Evolutionary conservation across 2,888 invertebrate species (phyloP).

Genomic region (Phyllotreta cruciferae): DNA sequence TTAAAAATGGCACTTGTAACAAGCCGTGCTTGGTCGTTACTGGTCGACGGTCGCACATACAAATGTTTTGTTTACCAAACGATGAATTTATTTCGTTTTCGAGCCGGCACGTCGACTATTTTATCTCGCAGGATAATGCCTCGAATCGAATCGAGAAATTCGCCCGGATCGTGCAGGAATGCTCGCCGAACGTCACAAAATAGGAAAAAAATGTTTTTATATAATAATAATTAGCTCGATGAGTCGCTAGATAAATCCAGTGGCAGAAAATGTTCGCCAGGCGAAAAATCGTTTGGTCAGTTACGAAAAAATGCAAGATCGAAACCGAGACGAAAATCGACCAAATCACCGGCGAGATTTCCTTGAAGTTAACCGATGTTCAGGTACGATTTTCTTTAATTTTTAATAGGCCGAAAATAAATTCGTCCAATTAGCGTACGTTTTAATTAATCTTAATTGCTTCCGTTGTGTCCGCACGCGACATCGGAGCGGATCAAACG

Average conservation of each 20-base stretch:
- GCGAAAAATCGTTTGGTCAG: too few species aligned
- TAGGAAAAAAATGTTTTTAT: not conserved
- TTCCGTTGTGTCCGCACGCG: not conserved
- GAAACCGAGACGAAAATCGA: too few species aligned
- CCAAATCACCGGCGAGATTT: not conserved
- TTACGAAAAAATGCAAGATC: too few species aligned
- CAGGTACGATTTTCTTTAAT: not conserved
- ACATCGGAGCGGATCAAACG: slow-evolving; percentile 5
- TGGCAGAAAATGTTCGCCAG: too few species aligned
- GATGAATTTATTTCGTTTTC: slow-evolving; percentile 16
- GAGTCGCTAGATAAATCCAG: too few species aligned
- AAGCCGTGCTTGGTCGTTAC: slow-evolving; percentile 25
- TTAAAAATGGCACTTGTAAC: slow-evolving; percentile 29
- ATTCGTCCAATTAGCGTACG: too few species aligned
- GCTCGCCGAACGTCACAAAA: not conserved
- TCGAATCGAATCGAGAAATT: not conserved
- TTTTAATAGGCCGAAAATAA: too few species aligned
- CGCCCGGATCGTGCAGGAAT: slow-evolving; percentile 6
- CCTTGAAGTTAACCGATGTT: not conserved
- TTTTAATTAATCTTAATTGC: too few species aligned
- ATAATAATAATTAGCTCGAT: too few species aligned
- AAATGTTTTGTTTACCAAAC: slow-evolving; percentile 21
- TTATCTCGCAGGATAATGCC: not conserved
- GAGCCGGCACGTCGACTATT: slow-evolving; percentile 7
- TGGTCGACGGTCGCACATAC: slow-evolving; percentile 18